A percentile compares a stretch with the other conserved stretches of the same genome.
phyloP scores from a whole-genome alignment of 2,113 vertebrate species.

The Pandion haliaetus region DNA sequence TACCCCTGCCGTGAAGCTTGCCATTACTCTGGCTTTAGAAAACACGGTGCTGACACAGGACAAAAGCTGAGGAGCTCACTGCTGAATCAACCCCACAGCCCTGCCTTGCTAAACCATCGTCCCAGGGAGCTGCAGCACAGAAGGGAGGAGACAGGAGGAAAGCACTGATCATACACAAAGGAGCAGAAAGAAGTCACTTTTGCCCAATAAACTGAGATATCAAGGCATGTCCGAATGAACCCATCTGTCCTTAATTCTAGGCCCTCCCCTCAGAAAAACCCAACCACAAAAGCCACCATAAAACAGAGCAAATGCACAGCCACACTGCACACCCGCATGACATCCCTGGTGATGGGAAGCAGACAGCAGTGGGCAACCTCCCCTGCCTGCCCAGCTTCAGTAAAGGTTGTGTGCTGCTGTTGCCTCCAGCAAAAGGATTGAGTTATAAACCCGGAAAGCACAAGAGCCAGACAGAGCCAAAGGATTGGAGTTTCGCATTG shows the following conservation, averaged over 20 bases:
- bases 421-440: background rate
- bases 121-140: background rate
- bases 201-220: background rate
- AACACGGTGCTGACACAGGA: background rate
- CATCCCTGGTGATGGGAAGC: background rate
- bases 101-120: background rate
- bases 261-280: background rate
- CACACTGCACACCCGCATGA: accelerated
- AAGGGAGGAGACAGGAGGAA: background rate
- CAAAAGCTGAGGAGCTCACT: background rate
- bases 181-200: background rate
- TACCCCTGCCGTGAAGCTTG: no score
- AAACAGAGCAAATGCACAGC: background rate
- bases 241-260: background rate
- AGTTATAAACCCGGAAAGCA: no score
- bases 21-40: background rate
- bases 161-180: accelerated
- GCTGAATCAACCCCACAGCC: background rate
- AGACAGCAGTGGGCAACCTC: background rate
- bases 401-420: background rate
- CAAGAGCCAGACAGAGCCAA: background rate
- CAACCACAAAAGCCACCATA: background rate
- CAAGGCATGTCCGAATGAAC: background rate
- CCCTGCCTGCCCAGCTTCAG: background rate
- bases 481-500: background rate